Evolutionary conservation across 2,113 vertebrate genomes (phyloP), one percentile per base, ranked within the genome.

Genomic region (Ceyx melanurus): DNA sequence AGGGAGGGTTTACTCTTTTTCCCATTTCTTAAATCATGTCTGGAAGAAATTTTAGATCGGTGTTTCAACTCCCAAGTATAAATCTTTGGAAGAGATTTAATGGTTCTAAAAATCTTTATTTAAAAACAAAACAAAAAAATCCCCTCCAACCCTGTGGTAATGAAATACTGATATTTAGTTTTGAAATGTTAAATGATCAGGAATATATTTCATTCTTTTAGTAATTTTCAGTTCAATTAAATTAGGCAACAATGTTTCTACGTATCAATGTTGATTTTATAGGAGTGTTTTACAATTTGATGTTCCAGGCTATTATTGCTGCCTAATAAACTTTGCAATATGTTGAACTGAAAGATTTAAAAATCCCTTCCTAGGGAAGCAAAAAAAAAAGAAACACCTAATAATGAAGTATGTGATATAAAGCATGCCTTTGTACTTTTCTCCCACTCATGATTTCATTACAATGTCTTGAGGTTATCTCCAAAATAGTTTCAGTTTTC

Each of bases 1-100:
- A 95, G 54, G 60, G 82, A 85, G 60, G 50, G 51, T 89, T 96
- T 94, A 88, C 67, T 88, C 92, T 93, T 82, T 92, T 95, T 70
- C 51, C 54, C 26, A 12, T 87, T 91, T 61, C 37, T 90, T 77
- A 81, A 91, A 71, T 86, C 18, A 40, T n/a, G 22, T 43, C 58
- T 94, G 94, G 88, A 73, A 93, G 74, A 97, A 94, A 91, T 79
- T 72, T 65, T 76, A 31, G 74, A 65, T 89, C 60, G 72, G n/a
- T 10, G 5, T 22, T 87, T 92, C 40, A 90, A 28, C 21, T 89
- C 23, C 7, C 50, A 58, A 76, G 61, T 93, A 37, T 22, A 82
- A 87, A 53, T 81, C 60, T 92, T 53, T 85, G 56, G 56, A 82
- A 82, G 51, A 64, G 12, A 76, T 51, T 46, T 53, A 46, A 60